phyloP scores from a whole-genome alignment of 2,888 invertebrate species.

The Caenorhabditis virilis region DNA sequence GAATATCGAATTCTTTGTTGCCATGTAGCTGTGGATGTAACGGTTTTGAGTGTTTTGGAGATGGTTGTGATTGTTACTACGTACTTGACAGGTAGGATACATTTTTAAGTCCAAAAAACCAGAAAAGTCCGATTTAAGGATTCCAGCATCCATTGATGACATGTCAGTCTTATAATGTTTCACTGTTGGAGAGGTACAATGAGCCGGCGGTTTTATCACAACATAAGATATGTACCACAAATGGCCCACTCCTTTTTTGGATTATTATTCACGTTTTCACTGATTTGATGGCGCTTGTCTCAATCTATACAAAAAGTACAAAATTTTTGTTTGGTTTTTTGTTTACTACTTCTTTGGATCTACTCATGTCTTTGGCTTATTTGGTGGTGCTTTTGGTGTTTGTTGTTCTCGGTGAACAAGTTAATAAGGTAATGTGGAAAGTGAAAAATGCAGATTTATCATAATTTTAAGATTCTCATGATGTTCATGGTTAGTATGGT shows the following conservation, averaged over 20 bases:
- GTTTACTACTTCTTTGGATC: slow-evolving; percentile 38
- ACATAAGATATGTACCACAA: slow-evolving; percentile 47
- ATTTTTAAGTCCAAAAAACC: not conserved
- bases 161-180: slow-evolving; percentile 45
- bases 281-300: slow-evolving; percentile 43
- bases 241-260: slow-evolving; percentile 46
- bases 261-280: slow-evolving; percentile 49
- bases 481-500: slow-evolving; percentile 49
- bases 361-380: slow-evolving; percentile 43
- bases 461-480: slow-evolving; percentile 35
- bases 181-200: slow-evolving; percentile 37
- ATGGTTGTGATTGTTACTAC: slow-evolving; percentile 39
- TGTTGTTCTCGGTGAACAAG: slow-evolving; percentile 28
- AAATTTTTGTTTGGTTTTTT: slow-evolving; percentile 37
- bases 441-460: not conserved
- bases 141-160: slow-evolving; percentile 50
- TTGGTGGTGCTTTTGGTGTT: slow-evolving; percentile 40
- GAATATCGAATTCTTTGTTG: slow-evolving; percentile 49
- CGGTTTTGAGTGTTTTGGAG: slow-evolving; percentile 39
- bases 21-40: slow-evolving; percentile 48
- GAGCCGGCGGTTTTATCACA: slow-evolving; percentile 36
- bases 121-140: slow-evolving; percentile 15
- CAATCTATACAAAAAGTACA: slow-evolving; percentile 38
- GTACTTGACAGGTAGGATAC: slow-evolving; percentile 41
- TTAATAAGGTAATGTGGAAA: slow-evolving; percentile 28